These are phyloP conservation scores for Eumeta japonica DNA, from an alignment of 1,140 invertebrate genomes.

Conservation along the genomic window DNA sequence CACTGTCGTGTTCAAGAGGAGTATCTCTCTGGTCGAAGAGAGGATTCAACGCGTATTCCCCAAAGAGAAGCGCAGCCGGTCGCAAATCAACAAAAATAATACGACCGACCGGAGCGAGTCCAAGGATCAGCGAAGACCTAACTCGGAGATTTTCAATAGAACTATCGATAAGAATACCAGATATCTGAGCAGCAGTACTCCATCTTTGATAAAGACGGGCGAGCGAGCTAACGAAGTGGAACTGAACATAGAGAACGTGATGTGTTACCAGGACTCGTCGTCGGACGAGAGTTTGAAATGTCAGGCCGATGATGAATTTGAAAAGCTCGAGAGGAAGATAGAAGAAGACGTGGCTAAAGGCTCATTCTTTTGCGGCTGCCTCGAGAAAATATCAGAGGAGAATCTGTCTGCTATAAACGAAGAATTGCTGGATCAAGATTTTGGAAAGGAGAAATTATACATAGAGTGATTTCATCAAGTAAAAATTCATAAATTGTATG, in stretches of 20 bases:
- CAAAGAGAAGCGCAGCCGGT: conserved; percentile 21
- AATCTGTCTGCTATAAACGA: conserved; percentile 39
- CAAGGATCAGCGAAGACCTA: conserved; percentile 30
- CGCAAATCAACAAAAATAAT: not conserved
- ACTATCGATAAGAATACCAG: conserved; percentile 17
- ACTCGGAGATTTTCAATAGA: conserved; percentile 31
- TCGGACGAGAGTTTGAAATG: conserved; percentile 43
- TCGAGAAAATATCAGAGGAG: conserved; percentile 48
- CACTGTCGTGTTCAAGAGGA: conserved; percentile 42
- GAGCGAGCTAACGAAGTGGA: conserved; percentile 30
- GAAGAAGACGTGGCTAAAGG: conserved; percentile 32
- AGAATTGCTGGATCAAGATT: conserved; percentile 16
- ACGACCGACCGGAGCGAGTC: too few species aligned
- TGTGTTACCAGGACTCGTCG: conserved; percentile 47
- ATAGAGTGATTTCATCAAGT: too few species aligned
- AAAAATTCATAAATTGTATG: too few species aligned
- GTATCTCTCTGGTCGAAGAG: conserved; percentile 40
- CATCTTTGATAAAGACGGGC: conserved; percentile 23
- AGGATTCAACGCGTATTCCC: conserved; percentile 34
- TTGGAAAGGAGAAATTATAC: not conserved
- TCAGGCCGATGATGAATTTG: conserved; percentile 38
- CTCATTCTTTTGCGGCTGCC: conserved; percentile 23
- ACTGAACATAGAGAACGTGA: conserved; percentile 41
- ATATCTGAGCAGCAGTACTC: conserved; percentile 36
- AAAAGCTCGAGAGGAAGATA: conserved; percentile 34